Evolutionary conservation across 2,888 invertebrate genomes (phyloP), one percentile per base, ranked within the genome.

Genomic region (Eupsilia transversa): DNA sequence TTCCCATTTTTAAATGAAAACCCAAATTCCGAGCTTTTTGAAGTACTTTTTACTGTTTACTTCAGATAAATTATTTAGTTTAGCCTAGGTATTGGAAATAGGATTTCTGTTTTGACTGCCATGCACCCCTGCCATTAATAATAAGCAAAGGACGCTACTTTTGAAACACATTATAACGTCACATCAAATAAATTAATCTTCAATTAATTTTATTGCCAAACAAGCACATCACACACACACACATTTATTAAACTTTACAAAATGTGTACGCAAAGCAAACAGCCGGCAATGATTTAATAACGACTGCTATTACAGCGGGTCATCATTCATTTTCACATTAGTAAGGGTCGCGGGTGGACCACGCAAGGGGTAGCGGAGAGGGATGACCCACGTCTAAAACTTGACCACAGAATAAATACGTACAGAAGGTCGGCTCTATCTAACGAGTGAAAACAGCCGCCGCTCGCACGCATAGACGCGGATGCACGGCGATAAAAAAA

Each of bases 261-360:
- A 52, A 52, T 63, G 27, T 69, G 68, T 82, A 30, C 17, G 66
- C 72, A 70, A 75, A 68, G 60, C 80, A 82, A 86, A 86, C 83
- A 80, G 80, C 74, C 57, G 73, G 73, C 85, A 82, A 91, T 91
- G 90, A 92, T 93, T 92, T 92, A 92, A 92, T 92, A 92, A 92
- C 91, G 86, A 88, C 82, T 84, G 88, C 88, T 90, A 90, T 92
- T 91, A 93, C 89, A 88, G 86, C 80, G 85, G 89, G 89, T 89
- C 91, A 92, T 92, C 91, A 92, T 91, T 93, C 92, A 93, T 93
- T 91, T 91, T 92, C 91, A 89, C 92, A 92, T 93, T 93, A 92
- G 90, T 88, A 79, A 76, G 86, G 84, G 81, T 74, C 78, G 65
- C 64, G 80, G 81, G 79, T 20, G 82, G 49, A 33, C 33, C n/a